Evolutionary conservation across 1,140 invertebrate genomes (phyloP), one percentile per base, ranked within the genome.

Genomic region (Cepaea nemoralis): DNA sequence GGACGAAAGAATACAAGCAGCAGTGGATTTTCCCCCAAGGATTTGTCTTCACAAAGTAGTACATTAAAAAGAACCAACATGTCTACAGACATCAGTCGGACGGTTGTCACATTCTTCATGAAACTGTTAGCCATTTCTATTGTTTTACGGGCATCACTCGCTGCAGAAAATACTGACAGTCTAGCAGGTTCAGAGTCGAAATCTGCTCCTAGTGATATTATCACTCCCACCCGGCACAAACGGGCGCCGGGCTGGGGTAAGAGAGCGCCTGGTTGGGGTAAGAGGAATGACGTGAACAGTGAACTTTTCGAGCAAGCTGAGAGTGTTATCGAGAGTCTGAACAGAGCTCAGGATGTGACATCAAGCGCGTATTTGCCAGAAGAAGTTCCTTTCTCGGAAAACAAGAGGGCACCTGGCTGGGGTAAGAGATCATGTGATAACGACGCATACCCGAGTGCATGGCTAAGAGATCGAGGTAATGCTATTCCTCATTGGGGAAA

Each of bases 211-310:
- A 40, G 69, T 70, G 69, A 40, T 22, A 24, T 8, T 37, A 3
- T 22, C 19, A 55, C 50, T 6, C 24, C 35, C 50, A 67, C 22
- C 39, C 8, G 39, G 10, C 24, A 67, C 69, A 78, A 33, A 40
- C 0, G 75, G n/a, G 55, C 16, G 3, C 35, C 48, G 37, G 37
- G 75, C 22, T 63, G 75, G 37, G 55, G 55, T n/a, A n/a, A 78
- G 31, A 50, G 76, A 19, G 76, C 50, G 5, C 76, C 76, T 16
- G 76, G 76, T 0, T 77, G 55, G 76, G 77, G 77, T 35, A 78
- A 78, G 31, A 66, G 77, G 45, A 67, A 19, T 37, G 27, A 35
- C 45, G 8, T 45, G 24, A 48, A 37, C 22, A 63, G 45, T 24
- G 63, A 78, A 45, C 40, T 37, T 24, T 66, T 67, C 8, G 55